These are phyloP conservation scores for Echinops telfairi DNA, from an alignment of 2,113 vertebrate genomes.

Conservation along the genomic window DNA sequence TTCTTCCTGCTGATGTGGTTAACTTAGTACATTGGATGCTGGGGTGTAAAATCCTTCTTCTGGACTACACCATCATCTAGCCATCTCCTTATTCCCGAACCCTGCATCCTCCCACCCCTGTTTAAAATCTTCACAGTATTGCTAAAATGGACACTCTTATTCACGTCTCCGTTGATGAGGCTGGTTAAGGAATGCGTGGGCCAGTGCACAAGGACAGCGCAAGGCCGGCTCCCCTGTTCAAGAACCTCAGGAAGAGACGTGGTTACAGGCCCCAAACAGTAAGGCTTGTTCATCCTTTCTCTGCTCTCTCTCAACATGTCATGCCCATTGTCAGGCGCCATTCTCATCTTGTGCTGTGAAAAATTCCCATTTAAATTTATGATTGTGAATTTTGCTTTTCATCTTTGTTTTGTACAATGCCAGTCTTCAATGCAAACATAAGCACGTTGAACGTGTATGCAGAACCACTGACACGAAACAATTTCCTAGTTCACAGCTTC, in stretches of 20 bases:
- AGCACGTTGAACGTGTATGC: background rate
- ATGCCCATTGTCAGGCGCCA: background rate
- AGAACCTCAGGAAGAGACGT: background rate
- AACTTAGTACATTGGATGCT: background rate
- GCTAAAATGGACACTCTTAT: background rate
- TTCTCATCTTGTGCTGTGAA: slow-evolving; percentile 37
- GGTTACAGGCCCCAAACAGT: background rate
- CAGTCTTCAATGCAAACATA: slow-evolving; percentile 38
- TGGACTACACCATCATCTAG: background rate
- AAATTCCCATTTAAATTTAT: slow-evolving; percentile 40
- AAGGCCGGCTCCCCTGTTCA: background rate
- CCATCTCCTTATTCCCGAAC: background rate
- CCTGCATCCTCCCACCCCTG: background rate
- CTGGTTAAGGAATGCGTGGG: background rate
- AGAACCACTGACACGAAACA: background rate
- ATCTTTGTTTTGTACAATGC: background rate
- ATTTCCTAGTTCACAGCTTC: background rate
- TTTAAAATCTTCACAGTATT: background rate
- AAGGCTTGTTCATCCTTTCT: background rate
- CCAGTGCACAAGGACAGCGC: background rate
- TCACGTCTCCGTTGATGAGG: background rate
- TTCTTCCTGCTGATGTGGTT: background rate
- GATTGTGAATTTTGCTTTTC: slow-evolving; percentile 1
- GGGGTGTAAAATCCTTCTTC: background rate
- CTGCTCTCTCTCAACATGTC: background rate